These are phyloP conservation scores for Pipistrellus pygmaeus DNA, from an alignment of 2,797 vertebrate genomes.

Conservation along the genomic window DNA sequence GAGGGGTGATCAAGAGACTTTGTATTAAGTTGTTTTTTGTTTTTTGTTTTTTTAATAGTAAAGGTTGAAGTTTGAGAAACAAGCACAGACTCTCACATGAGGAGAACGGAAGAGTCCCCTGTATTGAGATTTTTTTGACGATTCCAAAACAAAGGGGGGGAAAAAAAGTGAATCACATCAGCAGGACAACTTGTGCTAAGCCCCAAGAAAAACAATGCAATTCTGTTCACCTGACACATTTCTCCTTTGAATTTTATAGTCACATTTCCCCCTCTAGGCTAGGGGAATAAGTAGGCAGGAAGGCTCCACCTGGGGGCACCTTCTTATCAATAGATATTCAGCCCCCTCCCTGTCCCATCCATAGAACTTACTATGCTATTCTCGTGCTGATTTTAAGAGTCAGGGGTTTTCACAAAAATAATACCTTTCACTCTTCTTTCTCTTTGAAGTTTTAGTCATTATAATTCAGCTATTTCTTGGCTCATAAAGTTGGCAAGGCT, in stretches of 20 bases:
- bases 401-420: conserved; percentile 74
- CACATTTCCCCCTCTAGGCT: no score
- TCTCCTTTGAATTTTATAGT: not conserved
- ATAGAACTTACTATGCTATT: conserved; percentile 25
- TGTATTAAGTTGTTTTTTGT: not conserved
- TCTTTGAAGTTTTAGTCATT: conserved; percentile 76
- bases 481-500: conserved; percentile 76
- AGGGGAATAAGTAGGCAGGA: not conserved
- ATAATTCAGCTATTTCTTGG: conserved; percentile 75
- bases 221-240: not conserved
- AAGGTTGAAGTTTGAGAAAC: no score
- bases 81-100: no score
- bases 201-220: not conserved
- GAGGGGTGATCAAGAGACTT: not conserved
- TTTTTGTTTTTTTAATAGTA: no score
- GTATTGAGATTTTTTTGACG: not conserved
- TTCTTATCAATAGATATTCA: conserved; percentile 10
- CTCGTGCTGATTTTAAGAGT: conserved; percentile 63
- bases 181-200: not conserved
- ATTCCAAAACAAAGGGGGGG: not conserved
- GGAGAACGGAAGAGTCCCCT: no score
- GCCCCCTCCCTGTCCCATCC: not conserved
- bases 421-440: conserved; percentile 72
- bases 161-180: not conserved
- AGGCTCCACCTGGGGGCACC: not conserved